Evolutionary conservation across 1,140 invertebrate species (phyloP).

Genomic region (Aphaenogaster floridana): DNA sequence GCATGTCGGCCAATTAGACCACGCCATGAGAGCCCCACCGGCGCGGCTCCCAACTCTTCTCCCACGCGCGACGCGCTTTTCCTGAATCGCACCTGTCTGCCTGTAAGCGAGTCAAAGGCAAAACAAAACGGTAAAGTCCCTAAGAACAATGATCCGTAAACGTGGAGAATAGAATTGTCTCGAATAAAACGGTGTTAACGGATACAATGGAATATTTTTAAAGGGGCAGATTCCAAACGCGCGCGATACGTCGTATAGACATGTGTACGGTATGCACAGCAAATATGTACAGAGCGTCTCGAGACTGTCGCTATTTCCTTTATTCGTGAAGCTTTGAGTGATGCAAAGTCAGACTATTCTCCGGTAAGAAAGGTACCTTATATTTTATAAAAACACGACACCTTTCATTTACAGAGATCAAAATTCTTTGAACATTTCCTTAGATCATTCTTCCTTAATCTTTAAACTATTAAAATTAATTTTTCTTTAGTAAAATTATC

Average conservation of each 20-base stretch:
- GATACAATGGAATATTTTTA: neutral
- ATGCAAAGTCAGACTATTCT: neutral
- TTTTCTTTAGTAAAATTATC: neutral
- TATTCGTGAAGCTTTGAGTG: neutral
- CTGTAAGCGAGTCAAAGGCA: neutral
- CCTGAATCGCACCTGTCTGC: slow-evolving; percentile 33
- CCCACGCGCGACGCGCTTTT: slow-evolving; percentile 33
- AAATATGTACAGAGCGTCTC: neutral
- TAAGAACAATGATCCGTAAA: neutral
- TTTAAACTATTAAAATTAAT: neutral
- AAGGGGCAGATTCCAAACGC: neutral
- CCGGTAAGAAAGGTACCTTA: neutral
- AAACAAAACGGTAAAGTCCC: neutral
- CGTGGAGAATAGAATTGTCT: neutral
- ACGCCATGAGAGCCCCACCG: slow-evolving; percentile 61
- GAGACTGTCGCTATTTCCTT: neutral
- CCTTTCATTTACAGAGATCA: neutral
- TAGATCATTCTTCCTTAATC: neutral
- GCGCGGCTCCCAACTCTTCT: neutral
- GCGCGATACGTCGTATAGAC: neutral
- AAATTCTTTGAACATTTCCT: neutral
- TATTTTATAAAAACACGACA: neutral
- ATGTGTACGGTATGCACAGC: neutral
- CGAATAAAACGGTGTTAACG: neutral
- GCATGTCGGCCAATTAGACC: slow-evolving; percentile 74